Conservation (phyloP, 2,113 vertebrate genomes). For the Fulica atra region DNA sequence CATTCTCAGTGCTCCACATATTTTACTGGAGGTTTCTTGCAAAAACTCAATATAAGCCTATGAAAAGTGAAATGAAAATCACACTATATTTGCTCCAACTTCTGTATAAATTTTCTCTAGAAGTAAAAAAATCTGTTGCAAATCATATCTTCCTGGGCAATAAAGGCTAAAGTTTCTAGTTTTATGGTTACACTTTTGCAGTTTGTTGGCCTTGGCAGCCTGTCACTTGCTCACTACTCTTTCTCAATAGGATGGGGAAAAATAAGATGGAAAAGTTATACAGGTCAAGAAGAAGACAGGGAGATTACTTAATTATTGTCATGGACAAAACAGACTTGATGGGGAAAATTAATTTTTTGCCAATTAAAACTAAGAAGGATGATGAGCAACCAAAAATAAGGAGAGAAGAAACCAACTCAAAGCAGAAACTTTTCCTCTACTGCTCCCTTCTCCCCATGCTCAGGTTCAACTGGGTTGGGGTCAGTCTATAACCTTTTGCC, state of each 20-base stretch:
- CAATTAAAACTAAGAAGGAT: neutral
- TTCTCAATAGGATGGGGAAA: rapidly evolving
- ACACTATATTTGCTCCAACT: neutral
- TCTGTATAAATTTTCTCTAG: neutral
- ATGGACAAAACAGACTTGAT: neutral
- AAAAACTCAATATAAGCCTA: neutral
- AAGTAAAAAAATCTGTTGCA: neutral
- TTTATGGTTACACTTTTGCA: neutral
- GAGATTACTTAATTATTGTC: neutral
- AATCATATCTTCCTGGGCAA: neutral
- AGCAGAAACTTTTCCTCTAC: neutral
- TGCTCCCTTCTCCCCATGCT: neutral
- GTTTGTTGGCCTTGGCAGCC: neutral
- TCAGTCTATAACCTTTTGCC: neutral
- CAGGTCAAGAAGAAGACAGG: neutral
- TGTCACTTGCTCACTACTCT: neutral
- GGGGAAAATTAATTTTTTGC: neutral
- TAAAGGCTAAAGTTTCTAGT: neutral
- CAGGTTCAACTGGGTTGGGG: rapidly evolving
- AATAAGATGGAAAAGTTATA: neutral
- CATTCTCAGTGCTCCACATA: neutral
- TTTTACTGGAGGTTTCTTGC: neutral
- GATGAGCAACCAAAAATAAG: neutral
- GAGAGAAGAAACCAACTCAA: neutral
- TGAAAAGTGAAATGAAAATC: neutral